Base-by-base conservation (phyloP, 2,888 invertebrate species). In the Elysia crispata region DNA sequence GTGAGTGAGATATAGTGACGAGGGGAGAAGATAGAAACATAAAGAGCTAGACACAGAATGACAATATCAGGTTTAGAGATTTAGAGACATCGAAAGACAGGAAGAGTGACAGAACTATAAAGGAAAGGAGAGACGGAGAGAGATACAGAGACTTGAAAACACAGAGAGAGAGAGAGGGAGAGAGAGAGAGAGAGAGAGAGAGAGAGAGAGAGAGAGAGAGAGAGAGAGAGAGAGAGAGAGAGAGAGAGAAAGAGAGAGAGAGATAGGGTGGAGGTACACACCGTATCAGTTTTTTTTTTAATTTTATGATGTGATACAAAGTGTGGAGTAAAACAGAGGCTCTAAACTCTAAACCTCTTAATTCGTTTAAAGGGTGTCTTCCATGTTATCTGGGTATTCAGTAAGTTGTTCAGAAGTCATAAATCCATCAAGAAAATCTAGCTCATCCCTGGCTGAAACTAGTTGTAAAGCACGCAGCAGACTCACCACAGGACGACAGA, bases 181-280 rank as follows among this genome's bases (percentile, higher is more conserved):
- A 23, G 57, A 30, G 30, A 66, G 30, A 33, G 41, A 8, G 41
- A 50, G 23, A 62, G 23, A 33, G 74, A 33, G n/a, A 49, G 41
- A 69, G 73, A 64, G 60, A n/a, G 75, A 13, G 49, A 75, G 80
- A 75, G 28, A 74, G 80, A 41, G 54, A 60, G 66, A 64, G 66
- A 50, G 66, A 73, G 80, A 60, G 20, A 69, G 69, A 60, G 30
- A 72, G 54, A 57, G 33, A 57, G 66, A 76, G 62, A 72, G 23
- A 62, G 62, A 77, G 77, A 77, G 31, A 70, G 72, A 77, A 31
- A 72, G 62, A 72, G 60, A 77, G 70, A 72, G 57, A 77, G 77
- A 77, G 50, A 64, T 23, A 8, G 50, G n/a, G 41, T 33, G 5
- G 20, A 33, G 30, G 33, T 11, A 13, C n/a, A 49, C n/a, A n/a